A percentile compares a stretch with the other conserved stretches of the same genome.
These are phyloP conservation scores for Hartigia nigra DNA, from an alignment of 2,888 invertebrate genomes.

Conservation along the genomic window DNA sequence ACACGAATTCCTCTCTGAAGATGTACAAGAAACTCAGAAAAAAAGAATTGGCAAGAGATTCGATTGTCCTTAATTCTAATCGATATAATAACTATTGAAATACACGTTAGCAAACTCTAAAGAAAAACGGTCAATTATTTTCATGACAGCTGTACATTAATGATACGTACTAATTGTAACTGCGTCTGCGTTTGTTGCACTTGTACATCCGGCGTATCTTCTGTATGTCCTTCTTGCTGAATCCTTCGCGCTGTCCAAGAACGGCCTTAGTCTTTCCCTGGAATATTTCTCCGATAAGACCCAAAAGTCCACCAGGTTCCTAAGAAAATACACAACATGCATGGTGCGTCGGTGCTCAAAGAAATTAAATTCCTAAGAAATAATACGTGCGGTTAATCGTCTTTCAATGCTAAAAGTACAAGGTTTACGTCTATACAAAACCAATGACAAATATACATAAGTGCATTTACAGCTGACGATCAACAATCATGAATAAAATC, in stretches of 20 bases:
- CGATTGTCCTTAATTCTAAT: background rate
- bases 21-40: background rate
- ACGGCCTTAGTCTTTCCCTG: conserved; percentile 31
- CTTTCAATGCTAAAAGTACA: background rate
- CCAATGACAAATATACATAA: background rate
- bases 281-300: conserved; percentile 44
- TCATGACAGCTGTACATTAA: background rate
- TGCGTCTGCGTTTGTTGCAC: conserved; percentile 63
- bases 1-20: too few relatives aligned
- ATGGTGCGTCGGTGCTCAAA: background rate
- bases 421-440: background rate
- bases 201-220: conserved; percentile 83
- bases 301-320: conserved; percentile 39
- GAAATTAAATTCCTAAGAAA: background rate
- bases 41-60: background rate
- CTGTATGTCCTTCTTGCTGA: conserved; percentile 77
- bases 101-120: background rate
- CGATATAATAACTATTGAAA: background rate
- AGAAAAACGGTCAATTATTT: background rate
- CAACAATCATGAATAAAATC: background rate
- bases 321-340: conserved; percentile 31
- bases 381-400: background rate
- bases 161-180: conserved; percentile 19
- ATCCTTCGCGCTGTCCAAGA: conserved; percentile 81
- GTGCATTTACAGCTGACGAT: background rate